Conservation (phyloP, 2,797 vertebrate genomes). For the Paedocypris micromegethes region DNA sequence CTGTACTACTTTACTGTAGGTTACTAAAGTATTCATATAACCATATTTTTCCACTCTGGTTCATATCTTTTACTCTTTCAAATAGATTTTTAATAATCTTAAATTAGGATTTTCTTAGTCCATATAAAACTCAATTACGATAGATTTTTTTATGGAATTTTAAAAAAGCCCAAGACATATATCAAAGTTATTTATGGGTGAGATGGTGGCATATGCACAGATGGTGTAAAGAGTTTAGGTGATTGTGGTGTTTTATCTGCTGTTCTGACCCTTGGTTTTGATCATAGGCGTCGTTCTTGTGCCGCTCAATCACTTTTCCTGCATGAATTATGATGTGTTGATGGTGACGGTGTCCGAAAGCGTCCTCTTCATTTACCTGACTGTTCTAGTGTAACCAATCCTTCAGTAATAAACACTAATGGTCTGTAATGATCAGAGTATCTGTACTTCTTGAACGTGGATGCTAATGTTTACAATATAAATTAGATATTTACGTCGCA, state of each 20-base stretch:
- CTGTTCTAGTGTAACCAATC: conserved; percentile 61
- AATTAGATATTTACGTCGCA: conserved; percentile 31
- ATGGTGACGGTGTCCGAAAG: conserved; percentile 21
- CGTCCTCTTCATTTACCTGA: conserved; percentile 48
- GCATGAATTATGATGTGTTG: conserved; percentile 9
- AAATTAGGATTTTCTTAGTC: conserved; percentile 12
- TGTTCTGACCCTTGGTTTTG: background rate
- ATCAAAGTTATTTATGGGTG: conserved; percentile 11
- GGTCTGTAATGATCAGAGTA: conserved; percentile 45
- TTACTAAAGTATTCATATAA: too few relatives aligned
- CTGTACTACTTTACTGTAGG: too few relatives aligned
- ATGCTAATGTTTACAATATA: conserved; percentile 19
- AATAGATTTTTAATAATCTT: conserved; percentile 7
- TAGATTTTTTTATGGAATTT: conserved; percentile 25
- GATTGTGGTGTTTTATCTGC: conserved; percentile 15
- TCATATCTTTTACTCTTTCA: conserved; percentile 16
- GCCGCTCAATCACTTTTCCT: background rate
- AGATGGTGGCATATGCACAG: conserved; percentile 25
- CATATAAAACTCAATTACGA: conserved; percentile 2
- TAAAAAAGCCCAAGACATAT: conserved; percentile 10
- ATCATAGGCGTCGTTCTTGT: background rate
- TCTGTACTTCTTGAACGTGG: conserved; percentile 37
- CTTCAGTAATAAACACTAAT: conserved; percentile 41
- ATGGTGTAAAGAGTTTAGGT: conserved; percentile 14
- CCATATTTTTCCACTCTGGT: too few relatives aligned